phyloP scores from a whole-genome alignment of 2,888 invertebrate species.

The Pachycephus smyrnensis region DNA sequence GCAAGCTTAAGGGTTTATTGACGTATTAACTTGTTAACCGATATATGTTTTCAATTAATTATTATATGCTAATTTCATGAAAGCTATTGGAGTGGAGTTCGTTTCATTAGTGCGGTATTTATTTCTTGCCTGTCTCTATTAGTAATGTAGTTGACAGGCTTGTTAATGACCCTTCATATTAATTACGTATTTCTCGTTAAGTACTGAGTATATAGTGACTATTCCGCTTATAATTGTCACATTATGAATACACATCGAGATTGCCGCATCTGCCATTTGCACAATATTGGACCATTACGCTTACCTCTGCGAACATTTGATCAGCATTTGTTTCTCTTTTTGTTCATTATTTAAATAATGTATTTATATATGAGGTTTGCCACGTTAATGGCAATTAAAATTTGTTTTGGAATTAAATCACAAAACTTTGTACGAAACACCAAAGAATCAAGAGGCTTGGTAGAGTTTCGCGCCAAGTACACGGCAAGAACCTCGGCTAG shows the following conservation, averaged over 20 bases:
- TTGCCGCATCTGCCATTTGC: neutral
- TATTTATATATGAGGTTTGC: neutral
- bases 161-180: neutral
- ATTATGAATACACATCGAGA: neutral
- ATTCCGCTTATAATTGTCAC: neutral
- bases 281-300: neutral
- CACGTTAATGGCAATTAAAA: too few relatives aligned
- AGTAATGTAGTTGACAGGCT: neutral
- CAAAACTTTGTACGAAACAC: too few relatives aligned
- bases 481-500: too few relatives aligned
- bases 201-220: neutral
- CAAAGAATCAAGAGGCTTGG: too few relatives aligned
- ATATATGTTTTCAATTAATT: neutral
- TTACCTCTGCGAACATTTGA: too few relatives aligned
- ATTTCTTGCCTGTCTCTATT: neutral
- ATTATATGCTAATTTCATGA: neutral
- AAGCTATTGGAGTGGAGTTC: neutral
- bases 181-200: neutral
- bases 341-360: neutral
- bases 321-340: neutral
- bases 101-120: neutral
- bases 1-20: neutral
- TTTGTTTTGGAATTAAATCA: too few relatives aligned
- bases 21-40: neutral
- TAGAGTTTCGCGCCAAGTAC: too few relatives aligned